phyloP scores from a whole-genome alignment of 2,797 vertebrate genomes.

The Chaetophractus vellerosus region DNA sequence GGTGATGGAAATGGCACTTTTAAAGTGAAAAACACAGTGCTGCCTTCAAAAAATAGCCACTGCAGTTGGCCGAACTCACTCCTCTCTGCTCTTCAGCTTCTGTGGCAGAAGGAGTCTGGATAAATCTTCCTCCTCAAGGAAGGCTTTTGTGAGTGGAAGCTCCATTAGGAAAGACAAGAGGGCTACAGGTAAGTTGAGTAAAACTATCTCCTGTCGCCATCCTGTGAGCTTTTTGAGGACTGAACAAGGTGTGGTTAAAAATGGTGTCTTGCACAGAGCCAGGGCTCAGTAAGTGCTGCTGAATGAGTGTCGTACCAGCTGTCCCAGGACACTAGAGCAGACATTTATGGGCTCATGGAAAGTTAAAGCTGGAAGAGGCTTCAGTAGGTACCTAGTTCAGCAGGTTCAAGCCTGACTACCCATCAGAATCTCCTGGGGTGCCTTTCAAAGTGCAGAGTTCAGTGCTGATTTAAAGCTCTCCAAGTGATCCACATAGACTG shows the following conservation, averaged over 20 bases:
- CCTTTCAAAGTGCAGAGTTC: not conserved
- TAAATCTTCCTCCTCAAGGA: not conserved
- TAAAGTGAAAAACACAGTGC: accelerated
- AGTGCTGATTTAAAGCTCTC: not conserved
- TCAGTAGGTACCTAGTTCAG: not conserved
- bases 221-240: accelerated
- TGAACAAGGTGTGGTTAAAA: accelerated
- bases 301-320: not conserved
- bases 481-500: not conserved
- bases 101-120: not conserved
- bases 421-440: not conserved
- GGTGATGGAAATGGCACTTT: not conserved
- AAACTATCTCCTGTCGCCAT: not conserved
- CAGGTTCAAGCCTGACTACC: not conserved
- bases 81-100: not conserved
- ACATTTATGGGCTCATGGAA: not conserved
- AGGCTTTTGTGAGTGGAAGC: not conserved
- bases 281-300: not conserved
- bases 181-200: no score
- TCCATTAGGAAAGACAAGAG: not conserved
- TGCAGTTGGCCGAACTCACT: no score
- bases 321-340: not conserved
- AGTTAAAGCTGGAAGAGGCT: not conserved
- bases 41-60: not conserved
- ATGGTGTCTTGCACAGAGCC: not conserved